These are phyloP conservation scores for Solen grandis DNA, from an alignment of 1,140 invertebrate species.

Conservation along the genomic window DNA sequence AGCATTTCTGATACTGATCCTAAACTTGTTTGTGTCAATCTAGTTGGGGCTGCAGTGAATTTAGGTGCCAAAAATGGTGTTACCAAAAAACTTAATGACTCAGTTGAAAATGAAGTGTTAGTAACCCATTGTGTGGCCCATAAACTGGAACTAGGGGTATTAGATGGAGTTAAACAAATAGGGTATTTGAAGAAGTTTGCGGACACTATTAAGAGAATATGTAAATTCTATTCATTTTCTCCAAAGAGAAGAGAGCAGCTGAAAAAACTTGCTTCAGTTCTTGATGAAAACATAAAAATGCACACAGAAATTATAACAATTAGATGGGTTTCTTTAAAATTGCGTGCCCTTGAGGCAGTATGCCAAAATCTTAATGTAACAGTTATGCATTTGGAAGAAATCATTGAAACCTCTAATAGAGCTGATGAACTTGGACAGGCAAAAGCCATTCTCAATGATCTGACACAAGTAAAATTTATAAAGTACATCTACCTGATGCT, in stretches of 20 bases:
- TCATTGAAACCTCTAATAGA: not conserved
- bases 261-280: not conserved
- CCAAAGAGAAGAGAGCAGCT: too few species aligned
- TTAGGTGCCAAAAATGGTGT: not conserved
- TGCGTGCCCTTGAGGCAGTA: too few species aligned
- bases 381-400: conserved; percentile 9
- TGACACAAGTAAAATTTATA: too few species aligned
- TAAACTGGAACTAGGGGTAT: not conserved
- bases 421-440: conserved; percentile 17
- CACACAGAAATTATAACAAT: conserved; percentile 12
- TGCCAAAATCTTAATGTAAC: too few species aligned
- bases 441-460: conserved; percentile 6
- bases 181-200: not conserved
- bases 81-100: not conserved
- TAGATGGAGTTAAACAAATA: not conserved
- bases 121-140: not conserved
- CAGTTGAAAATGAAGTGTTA: too few species aligned
- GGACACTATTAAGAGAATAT: not conserved
- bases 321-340: conserved; percentile 12
- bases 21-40: too few species aligned
- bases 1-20: too few species aligned
- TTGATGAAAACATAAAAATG: conserved; percentile 4
- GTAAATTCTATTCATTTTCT: conserved; percentile 20
- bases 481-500: too few species aligned
- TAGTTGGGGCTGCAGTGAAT: too few species aligned